phyloP scores from a whole-genome alignment of 1,140 invertebrate genomes.

The Contarinia nasturtii region DNA sequence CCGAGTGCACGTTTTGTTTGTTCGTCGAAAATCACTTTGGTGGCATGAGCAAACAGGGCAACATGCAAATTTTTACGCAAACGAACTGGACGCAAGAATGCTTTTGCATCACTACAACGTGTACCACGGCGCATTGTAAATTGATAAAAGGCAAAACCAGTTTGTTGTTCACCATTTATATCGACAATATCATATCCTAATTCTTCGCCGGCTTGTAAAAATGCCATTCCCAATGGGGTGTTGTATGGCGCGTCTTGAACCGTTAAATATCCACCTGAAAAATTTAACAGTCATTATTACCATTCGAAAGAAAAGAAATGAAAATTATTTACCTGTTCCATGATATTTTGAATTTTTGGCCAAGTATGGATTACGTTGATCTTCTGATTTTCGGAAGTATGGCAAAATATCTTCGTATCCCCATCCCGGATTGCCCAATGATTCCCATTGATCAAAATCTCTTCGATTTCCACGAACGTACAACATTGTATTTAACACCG shows the following conservation, averaged over 20 bases:
- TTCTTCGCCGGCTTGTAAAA: constrained; percentile 74
- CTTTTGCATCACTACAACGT: constrained; percentile 59
- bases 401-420: constrained; percentile 68
- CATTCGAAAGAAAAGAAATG: too few species aligned
- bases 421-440: constrained; percentile 76
- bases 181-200: constrained; percentile 71
- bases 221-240: constrained; percentile 61
- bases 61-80: constrained; percentile 53
- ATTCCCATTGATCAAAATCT: constrained; percentile 82
- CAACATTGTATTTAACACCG: constrained; percentile 74
- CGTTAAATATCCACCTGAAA: constrained; percentile 57
- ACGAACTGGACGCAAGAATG: constrained; percentile 56
- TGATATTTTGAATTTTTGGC: constrained; percentile 51
- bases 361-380: constrained; percentile 64
- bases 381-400: constrained; percentile 75
- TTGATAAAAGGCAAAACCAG: constrained; percentile 63
- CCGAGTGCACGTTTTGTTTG: constrained; percentile 47
- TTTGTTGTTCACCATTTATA: constrained; percentile 60
- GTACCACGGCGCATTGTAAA: constrained; percentile 61
- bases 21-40: constrained; percentile 56
- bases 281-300: too few species aligned
- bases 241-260: constrained; percentile 63
- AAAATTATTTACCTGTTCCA: constrained; percentile 31
- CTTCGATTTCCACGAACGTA: constrained; percentile 78
- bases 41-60: constrained; percentile 54